Base-by-base conservation (phyloP, 2,888 invertebrate species). In the Notodonta ziczac region DNA sequence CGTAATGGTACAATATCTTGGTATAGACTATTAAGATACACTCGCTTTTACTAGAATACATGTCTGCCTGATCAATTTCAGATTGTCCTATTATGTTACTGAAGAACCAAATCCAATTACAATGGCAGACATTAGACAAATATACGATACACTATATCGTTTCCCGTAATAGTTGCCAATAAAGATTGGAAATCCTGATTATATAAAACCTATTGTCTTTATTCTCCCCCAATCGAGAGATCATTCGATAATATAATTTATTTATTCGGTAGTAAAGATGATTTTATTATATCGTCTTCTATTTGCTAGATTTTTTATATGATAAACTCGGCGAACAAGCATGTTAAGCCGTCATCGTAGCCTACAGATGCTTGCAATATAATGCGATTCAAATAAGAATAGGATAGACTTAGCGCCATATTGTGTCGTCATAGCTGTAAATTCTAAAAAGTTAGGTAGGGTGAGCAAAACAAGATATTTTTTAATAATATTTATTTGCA, bases 41-140 rank as follows among this genome's bases (percentile, higher is more conserved):
- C 51, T 24, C 51, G 9, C 51, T 10, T 16, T 51, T 24, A 51
- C 9, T 24, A 7, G 6, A 7, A 42, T 24, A 10, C 24, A 5
- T 52, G 32, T 32, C 24, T 32, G 52, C 9, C 52, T 6, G 52
- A 32, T 13, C 52, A 13, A 52, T 52, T 52, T 32, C 32, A 52
- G 52, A 52, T 52, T 52, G 52, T 52, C 52, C 32, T 52, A 52
- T 52, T 52, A 52, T 52, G 50, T 50, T 50, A 52, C 10, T 32
- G 7, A 10, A 52, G 9, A 52, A 16, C n/a, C 51, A 13, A 35
- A 52, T 32, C 52, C 52, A 52, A 52, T 52, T 52, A 52, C 52
- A 52, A 24, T 52, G 12, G 51, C 7, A 52, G 52, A 52, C 52
- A 52, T 52, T 32, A 52, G 12, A 52, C 32, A 24, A 12, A 52